Conservation (phyloP, 2,797 vertebrate species). For the Leptodactylus fallax region DNA sequence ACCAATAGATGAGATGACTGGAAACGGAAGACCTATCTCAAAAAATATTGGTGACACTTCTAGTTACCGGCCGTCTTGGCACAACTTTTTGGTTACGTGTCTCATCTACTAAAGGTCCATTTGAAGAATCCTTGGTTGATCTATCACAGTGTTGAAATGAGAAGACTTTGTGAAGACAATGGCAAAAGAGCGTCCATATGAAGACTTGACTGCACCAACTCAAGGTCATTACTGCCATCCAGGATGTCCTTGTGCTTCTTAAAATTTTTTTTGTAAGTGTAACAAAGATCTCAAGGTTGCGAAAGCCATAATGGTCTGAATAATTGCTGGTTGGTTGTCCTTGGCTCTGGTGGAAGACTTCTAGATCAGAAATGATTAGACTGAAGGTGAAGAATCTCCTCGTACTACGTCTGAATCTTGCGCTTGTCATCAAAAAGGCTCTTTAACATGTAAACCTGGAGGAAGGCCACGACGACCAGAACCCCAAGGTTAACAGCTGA, state of each 20-base stretch:
- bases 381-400: not conserved
- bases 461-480: slow-evolving; percentile 79
- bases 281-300: not conserved
- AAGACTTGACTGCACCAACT: not conserved
- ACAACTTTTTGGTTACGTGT: not conserved
- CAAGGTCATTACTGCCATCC: not conserved
- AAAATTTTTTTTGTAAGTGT: not conserved
- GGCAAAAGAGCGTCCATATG: not conserved
- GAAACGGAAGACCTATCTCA: too few relatives aligned
- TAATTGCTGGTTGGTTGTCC: not conserved
- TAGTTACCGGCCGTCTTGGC: not conserved
- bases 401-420: slow-evolving; percentile 72
- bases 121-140: not conserved
- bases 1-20: not conserved
- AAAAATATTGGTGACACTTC: not conserved
- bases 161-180: too few relatives aligned
- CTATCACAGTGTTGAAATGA: slow-evolving; percentile 2
- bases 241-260: slow-evolving; percentile 3
- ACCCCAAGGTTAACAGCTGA: slow-evolving; percentile 81
- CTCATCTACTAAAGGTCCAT: not conserved
- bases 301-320: not conserved
- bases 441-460: slow-evolving; percentile 84
- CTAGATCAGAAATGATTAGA: not conserved
- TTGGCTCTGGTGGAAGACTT: slow-evolving; percentile 37
- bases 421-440: slow-evolving; percentile 81